Evolutionary conservation across 2,113 vertebrate genomes (phyloP).

Genomic region (Scalopus aquaticus): DNA sequence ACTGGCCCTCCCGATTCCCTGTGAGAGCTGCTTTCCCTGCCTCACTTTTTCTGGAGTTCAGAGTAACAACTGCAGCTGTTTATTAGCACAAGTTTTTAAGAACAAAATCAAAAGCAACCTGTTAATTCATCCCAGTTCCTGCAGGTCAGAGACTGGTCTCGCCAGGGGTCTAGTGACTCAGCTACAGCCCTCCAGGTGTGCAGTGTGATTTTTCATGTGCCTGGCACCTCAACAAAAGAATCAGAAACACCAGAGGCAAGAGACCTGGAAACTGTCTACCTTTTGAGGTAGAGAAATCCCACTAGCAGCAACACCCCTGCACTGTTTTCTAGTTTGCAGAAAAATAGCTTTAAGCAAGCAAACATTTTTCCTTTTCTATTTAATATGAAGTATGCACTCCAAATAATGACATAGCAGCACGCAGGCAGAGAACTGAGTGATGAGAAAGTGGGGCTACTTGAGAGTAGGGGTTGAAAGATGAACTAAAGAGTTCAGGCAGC

Average conservation of each 20-base stretch:
- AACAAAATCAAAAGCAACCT: constrained; percentile 63
- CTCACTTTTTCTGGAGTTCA: not conserved
- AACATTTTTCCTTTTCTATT: not conserved
- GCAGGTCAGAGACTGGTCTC: constrained; percentile 50
- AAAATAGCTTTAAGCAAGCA: not conserved
- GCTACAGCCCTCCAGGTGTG: not conserved
- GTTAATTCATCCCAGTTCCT: constrained; percentile 48
- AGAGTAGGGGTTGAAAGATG: not conserved
- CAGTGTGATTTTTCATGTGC: constrained; percentile 17
- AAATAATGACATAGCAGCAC: not conserved
- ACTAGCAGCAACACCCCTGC: not conserved
- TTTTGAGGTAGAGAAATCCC: not conserved
- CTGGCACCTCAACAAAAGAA: constrained; percentile 30
- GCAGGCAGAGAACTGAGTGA: not conserved
- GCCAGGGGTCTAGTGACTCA: not conserved
- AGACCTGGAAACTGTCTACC: not conserved
- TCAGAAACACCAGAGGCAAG: not conserved
- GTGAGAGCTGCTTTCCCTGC: not conserved
- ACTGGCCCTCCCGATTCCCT: not conserved
- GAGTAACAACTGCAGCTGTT: not conserved
- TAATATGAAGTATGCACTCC: not conserved
- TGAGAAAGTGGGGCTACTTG: not conserved
- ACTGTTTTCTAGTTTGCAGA: not conserved
- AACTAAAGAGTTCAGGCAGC: not conserved
- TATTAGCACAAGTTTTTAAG: constrained; percentile 45